Conservation (phyloP, 2,888 invertebrate genomes). For the Eudiplozoon nipponicum region DNA sequence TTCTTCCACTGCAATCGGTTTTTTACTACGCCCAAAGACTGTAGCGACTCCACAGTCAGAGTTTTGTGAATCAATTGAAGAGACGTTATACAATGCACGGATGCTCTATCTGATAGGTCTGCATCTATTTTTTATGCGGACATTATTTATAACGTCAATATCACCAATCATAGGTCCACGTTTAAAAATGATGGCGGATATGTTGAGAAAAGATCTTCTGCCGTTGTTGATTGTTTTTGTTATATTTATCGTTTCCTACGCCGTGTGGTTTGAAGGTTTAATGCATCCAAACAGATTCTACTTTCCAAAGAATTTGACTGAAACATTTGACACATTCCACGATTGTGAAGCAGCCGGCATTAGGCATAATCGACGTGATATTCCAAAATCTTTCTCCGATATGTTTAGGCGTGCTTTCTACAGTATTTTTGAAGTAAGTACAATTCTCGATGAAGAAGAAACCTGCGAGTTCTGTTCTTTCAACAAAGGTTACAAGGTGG, state of each 20-base stretch:
- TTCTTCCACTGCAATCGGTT: conserved; percentile 1
- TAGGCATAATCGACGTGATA: no score
- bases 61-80: not conserved
- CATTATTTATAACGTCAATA: conserved; percentile 13
- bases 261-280: conserved; percentile 14
- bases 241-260: conserved; percentile 15
- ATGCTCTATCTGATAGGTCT: conserved; percentile 7
- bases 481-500: not conserved
- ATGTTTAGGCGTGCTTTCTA: conserved; percentile 1
- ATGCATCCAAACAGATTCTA: conserved; percentile 15
- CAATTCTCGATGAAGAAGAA: not conserved
- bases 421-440: not conserved
- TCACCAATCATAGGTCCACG: conserved; percentile 13
- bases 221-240: conserved; percentile 12
- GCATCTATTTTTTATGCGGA: conserved; percentile 8
- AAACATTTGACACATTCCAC: no score
- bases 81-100: not conserved
- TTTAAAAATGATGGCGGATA: conserved; percentile 14
- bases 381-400: no score
- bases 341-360: no score
- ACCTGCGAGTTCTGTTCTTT: no score
- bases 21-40: conserved; percentile 1
- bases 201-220: conserved; percentile 13
- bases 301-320: no score
- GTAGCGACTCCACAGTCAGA: not conserved